These are phyloP conservation scores for Propsilocerus akamusi DNA, from an alignment of 1,140 invertebrate genomes.

Conservation along the genomic window DNA sequence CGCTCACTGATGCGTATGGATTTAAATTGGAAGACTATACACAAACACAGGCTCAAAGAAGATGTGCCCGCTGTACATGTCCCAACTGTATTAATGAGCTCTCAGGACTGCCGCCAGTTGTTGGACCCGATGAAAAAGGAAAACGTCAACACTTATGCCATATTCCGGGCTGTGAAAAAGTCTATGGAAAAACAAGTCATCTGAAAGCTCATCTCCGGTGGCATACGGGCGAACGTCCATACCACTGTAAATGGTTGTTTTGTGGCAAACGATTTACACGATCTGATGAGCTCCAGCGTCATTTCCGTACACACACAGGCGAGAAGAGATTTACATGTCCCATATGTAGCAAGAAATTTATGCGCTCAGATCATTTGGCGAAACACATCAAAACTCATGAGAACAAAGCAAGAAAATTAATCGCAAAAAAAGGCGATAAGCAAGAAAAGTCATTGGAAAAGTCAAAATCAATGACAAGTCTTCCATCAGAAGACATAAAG, in stretches of 20 bases:
- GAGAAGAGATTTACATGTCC: slow-evolving; percentile 61
- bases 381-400: slow-evolving; percentile 70
- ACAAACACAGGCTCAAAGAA: neutral
- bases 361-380: slow-evolving; percentile 65
- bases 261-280: slow-evolving; percentile 78
- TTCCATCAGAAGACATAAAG: neutral
- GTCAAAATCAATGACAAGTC: slow-evolving; percentile 8
- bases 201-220: slow-evolving; percentile 70
- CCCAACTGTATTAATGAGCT: slow-evolving; percentile 51
- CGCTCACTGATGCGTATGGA: neutral
- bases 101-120: slow-evolving; percentile 34
- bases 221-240: slow-evolving; percentile 64
- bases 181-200: slow-evolving; percentile 84
- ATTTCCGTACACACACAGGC: slow-evolving; percentile 62
- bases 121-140: slow-evolving; percentile 32
- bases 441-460: slow-evolving; percentile 16
- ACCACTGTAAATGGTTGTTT: slow-evolving; percentile 57
- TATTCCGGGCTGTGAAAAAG: slow-evolving; percentile 74
- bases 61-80: slow-evolving; percentile 39
- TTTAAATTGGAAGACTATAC: slow-evolving; percentile 5
- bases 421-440: slow-evolving; percentile 24
- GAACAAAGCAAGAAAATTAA: slow-evolving; percentile 28
- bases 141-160: slow-evolving; percentile 78
- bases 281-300: slow-evolving; percentile 73
- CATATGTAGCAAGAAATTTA: slow-evolving; percentile 59